Evolutionary conservation across 2,888 invertebrate genomes (phyloP).

Genomic region (Cyrtodaria siliqua): DNA sequence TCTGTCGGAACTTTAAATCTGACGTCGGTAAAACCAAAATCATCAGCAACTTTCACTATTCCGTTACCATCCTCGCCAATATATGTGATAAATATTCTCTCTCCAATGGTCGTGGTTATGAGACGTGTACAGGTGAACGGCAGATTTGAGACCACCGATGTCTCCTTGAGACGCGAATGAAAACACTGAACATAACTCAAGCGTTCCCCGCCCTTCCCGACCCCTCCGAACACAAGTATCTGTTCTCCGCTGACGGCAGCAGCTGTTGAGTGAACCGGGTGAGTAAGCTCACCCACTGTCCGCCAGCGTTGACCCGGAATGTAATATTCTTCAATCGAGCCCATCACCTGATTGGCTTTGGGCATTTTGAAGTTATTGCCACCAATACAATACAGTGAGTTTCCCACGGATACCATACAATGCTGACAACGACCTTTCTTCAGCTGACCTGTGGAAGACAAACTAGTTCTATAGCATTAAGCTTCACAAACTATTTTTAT

Average conservation of each 20-base stretch:
- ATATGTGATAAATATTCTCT: conserved; percentile 40
- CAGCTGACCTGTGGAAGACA: conserved; percentile 45
- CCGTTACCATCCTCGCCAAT: conserved; percentile 35
- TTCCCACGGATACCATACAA: conserved; percentile 61
- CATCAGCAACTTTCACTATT: conserved; percentile 41
- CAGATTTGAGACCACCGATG: conserved; percentile 49
- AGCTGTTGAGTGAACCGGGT: conserved; percentile 57
- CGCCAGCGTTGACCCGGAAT: conserved; percentile 59
- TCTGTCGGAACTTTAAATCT: conserved; percentile 41
- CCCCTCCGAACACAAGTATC: conserved; percentile 64
- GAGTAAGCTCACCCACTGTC: conserved; percentile 56
- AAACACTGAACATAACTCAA: conserved; percentile 58
- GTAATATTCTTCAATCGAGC: conserved; percentile 62
- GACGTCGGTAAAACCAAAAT: conserved; percentile 41
- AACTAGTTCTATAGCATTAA: too few relatives aligned
- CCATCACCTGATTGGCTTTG: conserved; percentile 41
- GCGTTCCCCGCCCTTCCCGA: conserved; percentile 28
- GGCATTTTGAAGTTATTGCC: conserved; percentile 51
- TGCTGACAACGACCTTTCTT: conserved; percentile 62
- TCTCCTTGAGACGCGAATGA: conserved; percentile 55
- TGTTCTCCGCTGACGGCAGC: conserved; percentile 57
- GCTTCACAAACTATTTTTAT: too few relatives aligned
- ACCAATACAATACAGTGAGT: conserved; percentile 60
- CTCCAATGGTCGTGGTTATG: conserved; percentile 41
- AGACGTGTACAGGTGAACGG: conserved; percentile 41